Evolutionary conservation across 2,888 invertebrate species (phyloP), one percentile per base, ranked within the genome.

Genomic region (Rambutsinella grinnellia): DNA sequence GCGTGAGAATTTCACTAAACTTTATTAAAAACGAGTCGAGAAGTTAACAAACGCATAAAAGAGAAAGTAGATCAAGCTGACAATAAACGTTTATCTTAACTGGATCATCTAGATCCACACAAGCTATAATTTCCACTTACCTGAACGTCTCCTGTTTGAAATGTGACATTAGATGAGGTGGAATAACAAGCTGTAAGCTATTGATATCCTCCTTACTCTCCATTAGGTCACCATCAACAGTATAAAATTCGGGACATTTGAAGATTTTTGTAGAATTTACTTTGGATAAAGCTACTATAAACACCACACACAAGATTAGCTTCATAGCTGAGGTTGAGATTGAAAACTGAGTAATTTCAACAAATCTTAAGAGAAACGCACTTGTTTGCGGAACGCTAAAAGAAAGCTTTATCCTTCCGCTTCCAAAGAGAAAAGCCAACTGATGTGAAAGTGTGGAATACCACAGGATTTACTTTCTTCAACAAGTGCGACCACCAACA

Each of bases 81-180:
- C n/a, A n/a, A n/a, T n/a, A n/a, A n/a, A n/a, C n/a, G n/a, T n/a
- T n/a, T n/a, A n/a, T n/a, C n/a, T n/a, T n/a, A n/a, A n/a, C n/a
- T n/a, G n/a, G n/a, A n/a, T n/a, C n/a, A n/a, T n/a, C n/a, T n/a
- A n/a, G n/a, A n/a, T n/a, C n/a, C n/a, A n/a, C n/a, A n/a, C n/a
- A n/a, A n/a, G n/a, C n/a, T n/a, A n/a, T n/a, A n/a, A n/a, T n/a
- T n/a, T n/a, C n/a, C n/a, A n/a, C 62, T 24, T 58, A 71, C 71
- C 71, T 63, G 71, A 71, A 71, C 19, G 47, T 2, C 0, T 61
- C 15, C 13, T 46, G 8, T 10, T 58, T 24, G 19, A 58, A 63
- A 63, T 71, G 44, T 10, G 71, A 63, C 71, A 71, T 71, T 8
- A 65, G 36, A 26, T 28, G 57, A 36, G 49, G 28, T 36, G 71